Evolutionary conservation across 2,113 vertebrate genomes (phyloP), one percentile per base, ranked within the genome.

Genomic region (Rutilus rutilus): DNA sequence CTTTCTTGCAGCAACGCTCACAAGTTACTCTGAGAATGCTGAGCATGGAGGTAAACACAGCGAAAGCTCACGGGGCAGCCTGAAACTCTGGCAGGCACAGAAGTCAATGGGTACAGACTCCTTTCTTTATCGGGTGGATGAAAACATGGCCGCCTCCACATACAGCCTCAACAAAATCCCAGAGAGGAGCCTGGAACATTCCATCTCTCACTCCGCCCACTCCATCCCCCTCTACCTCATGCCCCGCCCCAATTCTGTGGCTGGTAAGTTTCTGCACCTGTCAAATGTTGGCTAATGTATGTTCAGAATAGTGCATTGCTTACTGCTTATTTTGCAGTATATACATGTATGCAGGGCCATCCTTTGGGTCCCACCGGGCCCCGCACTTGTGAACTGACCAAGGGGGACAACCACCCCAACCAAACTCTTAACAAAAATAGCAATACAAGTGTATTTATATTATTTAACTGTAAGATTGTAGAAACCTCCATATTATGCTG

Each of bases 151-250:
- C 0, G 96, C 97, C 36, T 99, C 98, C 75, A 99, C 98, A 3
- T 98, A 97, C 92, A 99, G 97, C 93, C 95, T 99, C 77, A 98
- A 98, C 93, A 98, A 98, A 83, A 98, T 99, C 91, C 97, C 97
- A 0, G 97, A 98, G 90, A 94, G 95, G 90, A 96, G 94, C 90
- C 90, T 95, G 86, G 96, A 96, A 64, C 94, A 96, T 0, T 94
- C 93, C 88, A 91, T 97, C 47, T 97, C 96, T 12, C 96, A 97
- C 5, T 98, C 97, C 4, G 96, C 97, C 82, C 97, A 98, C 88
- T 99, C 97, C 19, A 98, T 99, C 90, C 97, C 97, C 17, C 96
- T 98, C 36, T 98, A 98, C 95, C 97, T 98, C 85, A 98, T 98
- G 96, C 97, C 97, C 84, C 95, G 97, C 25, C 97, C 97, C 57